These are phyloP conservation scores for Tetraodon nigroviridis DNA, from an alignment of 2,113 vertebrate genomes.

Conservation along the genomic window DNA sequence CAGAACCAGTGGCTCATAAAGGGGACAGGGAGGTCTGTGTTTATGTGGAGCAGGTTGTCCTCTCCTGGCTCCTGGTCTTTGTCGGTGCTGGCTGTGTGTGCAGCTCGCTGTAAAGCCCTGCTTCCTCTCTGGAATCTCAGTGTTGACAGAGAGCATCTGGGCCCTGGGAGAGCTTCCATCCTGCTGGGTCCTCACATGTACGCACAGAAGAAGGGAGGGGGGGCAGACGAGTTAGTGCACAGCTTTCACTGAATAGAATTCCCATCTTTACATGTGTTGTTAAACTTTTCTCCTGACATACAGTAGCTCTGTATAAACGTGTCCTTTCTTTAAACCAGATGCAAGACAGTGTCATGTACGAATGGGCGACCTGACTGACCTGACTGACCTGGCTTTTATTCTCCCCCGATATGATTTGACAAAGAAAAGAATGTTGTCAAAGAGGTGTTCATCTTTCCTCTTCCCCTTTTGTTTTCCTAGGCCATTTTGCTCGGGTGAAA, in stretches of 20 bases:
- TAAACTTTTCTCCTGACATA: conserved; percentile 14
- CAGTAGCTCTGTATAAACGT: neutral
- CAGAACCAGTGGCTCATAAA: conserved; percentile 56
- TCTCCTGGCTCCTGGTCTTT: conserved; percentile 69
- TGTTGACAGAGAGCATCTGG: conserved; percentile 79
- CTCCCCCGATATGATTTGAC: conserved; percentile 62
- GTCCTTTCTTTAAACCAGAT: conserved; percentile 5
- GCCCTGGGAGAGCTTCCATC: conserved; percentile 73
- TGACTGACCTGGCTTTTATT: conserved; percentile 63
- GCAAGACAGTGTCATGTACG: conserved; percentile 44
- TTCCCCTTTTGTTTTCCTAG: conserved; percentile 67
- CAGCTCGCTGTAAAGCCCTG: conserved; percentile 71
- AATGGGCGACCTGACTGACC: conserved; percentile 51
- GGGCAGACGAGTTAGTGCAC: conserved; percentile 4
- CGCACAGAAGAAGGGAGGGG: conserved; percentile 29
- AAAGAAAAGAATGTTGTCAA: conserved; percentile 70
- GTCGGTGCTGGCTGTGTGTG: conserved; percentile 65
- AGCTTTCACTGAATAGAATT: conserved; percentile 21
- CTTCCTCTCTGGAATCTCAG: conserved; percentile 74
- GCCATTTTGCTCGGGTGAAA: conserved; percentile 62
- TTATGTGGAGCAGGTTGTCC: conserved; percentile 69
- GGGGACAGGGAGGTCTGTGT: conserved; percentile 64
- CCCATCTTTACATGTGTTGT: conserved; percentile 15
- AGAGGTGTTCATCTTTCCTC: conserved; percentile 58
- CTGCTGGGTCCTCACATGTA: conserved; percentile 57